Percentiles rank a stretch among this genome's conserved stretches.
Evolutionary conservation across 2,888 invertebrate genomes (phyloP).

Genomic region (Lutraria lutraria): DNA sequence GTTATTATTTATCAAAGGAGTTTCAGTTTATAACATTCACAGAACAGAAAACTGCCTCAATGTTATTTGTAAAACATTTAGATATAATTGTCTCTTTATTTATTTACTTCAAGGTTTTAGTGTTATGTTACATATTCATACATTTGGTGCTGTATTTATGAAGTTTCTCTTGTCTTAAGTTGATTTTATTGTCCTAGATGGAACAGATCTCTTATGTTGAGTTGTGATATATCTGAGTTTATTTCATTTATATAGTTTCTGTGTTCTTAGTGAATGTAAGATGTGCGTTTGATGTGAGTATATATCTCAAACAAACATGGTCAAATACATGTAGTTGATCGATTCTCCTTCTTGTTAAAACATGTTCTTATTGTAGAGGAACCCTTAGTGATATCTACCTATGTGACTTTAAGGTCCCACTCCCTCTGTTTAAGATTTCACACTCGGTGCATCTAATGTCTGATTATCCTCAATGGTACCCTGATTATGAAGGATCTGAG

Average conservation of each 20-base stretch:
- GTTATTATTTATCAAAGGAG: too few species aligned
- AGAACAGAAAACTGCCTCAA: neutral
- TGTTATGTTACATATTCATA: neutral
- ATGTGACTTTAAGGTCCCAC: too few species aligned
- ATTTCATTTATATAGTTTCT: neutral
- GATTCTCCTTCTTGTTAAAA: too few species aligned
- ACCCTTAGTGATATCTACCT: too few species aligned
- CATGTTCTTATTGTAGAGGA: too few species aligned
- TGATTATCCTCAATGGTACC: too few species aligned
- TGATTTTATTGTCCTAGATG: neutral
- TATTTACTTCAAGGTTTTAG: neutral
- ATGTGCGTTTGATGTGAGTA: neutral
- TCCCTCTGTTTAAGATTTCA: too few species aligned
- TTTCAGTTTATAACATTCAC: neutral
- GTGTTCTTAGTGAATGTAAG: neutral
- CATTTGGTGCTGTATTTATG: constrained; percentile 31
- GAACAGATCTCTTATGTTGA: constrained; percentile 35
- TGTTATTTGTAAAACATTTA: neutral
- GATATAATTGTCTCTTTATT: neutral
- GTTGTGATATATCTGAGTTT: constrained; percentile 41
- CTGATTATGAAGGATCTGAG: too few species aligned
- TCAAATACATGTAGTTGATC: neutral
- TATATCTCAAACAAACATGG: neutral
- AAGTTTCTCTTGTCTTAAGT: constrained; percentile 2
- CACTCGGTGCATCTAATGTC: too few species aligned